Base-by-base conservation (phyloP, 2,797 vertebrate species). In the Dromococcyx pavoninus region DNA sequence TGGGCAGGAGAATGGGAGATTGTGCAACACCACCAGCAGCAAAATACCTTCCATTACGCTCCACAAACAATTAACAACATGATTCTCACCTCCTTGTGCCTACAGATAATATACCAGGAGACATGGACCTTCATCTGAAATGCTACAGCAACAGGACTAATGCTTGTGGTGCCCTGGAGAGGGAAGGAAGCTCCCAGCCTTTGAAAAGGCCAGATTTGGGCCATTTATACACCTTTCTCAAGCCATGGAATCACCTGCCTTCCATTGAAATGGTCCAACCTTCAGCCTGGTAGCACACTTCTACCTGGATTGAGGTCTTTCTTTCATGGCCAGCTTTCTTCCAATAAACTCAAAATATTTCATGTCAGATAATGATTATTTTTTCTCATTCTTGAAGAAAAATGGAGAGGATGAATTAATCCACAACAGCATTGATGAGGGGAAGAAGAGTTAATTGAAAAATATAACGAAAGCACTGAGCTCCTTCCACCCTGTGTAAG, bases 401-500 rank as follows among this genome's bases (percentile, higher is more conserved):
- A 81, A 30, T 41, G 12, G 23, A 67, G n/a, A 60, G 81, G 70
- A 87, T 57, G 44, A 92, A 93, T 90, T 72, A 87, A 89, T 91
- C 67, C 84, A 67, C 78, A 70, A 23, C 60, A 79, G 39, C 77
- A 57, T 21, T 37, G 89, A 87, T 5, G 74, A 95, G 56, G 35
- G 60, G 81, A 72, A 51, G 41, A 66, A 46, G 91, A 94, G 61
- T 91, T 71, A 89, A 93, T 93, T 87, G 87, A 60, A 87, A 95
- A 93, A 71, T 62, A 28, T 58, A 77, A 79, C 87, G 91, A 85
- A 60, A 85, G 44, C 30, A 28, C 53, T 41, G 78, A 89, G 62
- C 84, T 94, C 60, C 10, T 90, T 75, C 71, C 64, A 71, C 32
- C 61, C 56, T 22, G 37, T n/a, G 13, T 60, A 61, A 46, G 88